phyloP scores from a whole-genome alignment of 2,113 vertebrate genomes.

The Smithornis capensis region DNA sequence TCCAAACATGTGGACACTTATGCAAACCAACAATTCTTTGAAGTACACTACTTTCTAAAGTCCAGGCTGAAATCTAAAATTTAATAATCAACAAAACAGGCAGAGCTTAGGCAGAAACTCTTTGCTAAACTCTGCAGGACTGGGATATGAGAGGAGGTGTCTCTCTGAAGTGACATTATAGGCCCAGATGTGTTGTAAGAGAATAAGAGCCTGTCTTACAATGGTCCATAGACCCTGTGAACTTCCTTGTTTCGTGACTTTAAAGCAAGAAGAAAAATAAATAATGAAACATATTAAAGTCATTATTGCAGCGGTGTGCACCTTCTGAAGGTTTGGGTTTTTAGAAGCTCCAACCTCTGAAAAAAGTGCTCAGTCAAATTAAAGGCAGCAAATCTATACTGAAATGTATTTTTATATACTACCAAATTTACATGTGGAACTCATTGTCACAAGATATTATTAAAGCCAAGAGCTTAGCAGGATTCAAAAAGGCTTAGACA shows the following conservation, averaged over 20 bases:
- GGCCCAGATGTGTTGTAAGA: conserved; percentile 53
- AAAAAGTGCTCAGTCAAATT: conserved; percentile 30
- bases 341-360: not conserved
- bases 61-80: conserved; percentile 42
- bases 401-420: conserved; percentile 28
- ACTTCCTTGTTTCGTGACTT: conserved; percentile 47
- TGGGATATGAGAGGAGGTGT: conserved; percentile 33
- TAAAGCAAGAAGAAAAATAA: conserved; percentile 56
- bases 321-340: not conserved
- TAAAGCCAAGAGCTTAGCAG: conserved; percentile 50
- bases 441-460: conserved; percentile 47
- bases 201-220: conserved; percentile 37
- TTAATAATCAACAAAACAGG: conserved; percentile 58
- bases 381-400: conserved; percentile 38
- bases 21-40: conserved; percentile 59
- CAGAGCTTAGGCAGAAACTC: conserved; percentile 28
- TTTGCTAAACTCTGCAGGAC: conserved; percentile 18
- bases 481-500: conserved; percentile 44
- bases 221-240: conserved; percentile 43
- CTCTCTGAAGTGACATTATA: conserved; percentile 59
- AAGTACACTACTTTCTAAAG: conserved; percentile 37
- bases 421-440: conserved; percentile 58
- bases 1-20: conserved; percentile 56
- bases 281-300: conserved; percentile 59
- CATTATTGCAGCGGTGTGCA: not conserved